Base-by-base conservation (phyloP, 1,140 invertebrate species). In the Leptopilina clavipes region DNA sequence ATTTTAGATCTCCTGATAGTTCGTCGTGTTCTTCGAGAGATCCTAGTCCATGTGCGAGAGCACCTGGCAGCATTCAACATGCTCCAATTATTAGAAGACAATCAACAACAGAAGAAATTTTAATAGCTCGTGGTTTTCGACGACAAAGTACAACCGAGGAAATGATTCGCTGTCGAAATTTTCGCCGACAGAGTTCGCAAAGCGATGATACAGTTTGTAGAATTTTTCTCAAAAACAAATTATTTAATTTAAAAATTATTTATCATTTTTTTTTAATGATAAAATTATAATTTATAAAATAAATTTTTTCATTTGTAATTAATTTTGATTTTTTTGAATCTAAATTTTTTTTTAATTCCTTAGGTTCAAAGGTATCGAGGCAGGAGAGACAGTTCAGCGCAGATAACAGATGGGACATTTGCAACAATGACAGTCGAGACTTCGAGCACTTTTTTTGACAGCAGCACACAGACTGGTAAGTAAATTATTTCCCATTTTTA, bases 351-450 rank as follows among this genome's bases (percentile, higher is more conserved):
- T 71, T 25, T 74, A 71, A 8, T 75, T 74, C n/a, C 31, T 40
- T 40, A 91, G 90, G 89, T 90, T 14, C 89, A 90, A 77, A 86
- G 92, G 86, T 95, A 94, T 81, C 92, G 95, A 31, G 96, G 96
- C 5, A 91, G 96, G 3, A 91, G 96, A 22, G 96, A 97, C 86
- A 97, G 96, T 1, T 94, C 94, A 12, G 96, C 96, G 0, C 96
- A 97, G 90, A 97, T 97, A 81, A 95, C 95, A 22, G 96, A 97
- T 84, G 96, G 96, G 6, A 97, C 96, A n/a, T 94, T 97, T 73
- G 96, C 95, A 8, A 96, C 96, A 14, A 97, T 97, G 96, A 97
- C 96, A 0, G 95, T 97, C 5, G 96, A 97, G 87, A 97, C 96
- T 1, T 96, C 96, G 0, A 96, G 95, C 86, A 97, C 96, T 0